phyloP scores from a whole-genome alignment of 2,888 invertebrate genomes.

The Balanococcus diminutus region DNA sequence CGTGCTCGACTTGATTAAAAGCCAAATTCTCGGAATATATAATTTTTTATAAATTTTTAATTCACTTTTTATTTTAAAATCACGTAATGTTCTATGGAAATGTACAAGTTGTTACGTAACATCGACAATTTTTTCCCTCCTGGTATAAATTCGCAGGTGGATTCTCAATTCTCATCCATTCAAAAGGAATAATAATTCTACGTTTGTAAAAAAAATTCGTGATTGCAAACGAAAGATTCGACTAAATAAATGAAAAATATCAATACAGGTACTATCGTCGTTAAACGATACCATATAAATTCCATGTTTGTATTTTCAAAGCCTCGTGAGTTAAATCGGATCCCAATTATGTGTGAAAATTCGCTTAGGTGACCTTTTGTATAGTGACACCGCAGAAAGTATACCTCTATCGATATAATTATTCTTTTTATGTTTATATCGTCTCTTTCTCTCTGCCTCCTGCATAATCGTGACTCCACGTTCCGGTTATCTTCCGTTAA shows the following conservation, averaged over 20 bases:
- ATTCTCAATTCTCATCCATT: not conserved
- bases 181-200: not conserved
- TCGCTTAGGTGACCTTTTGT: not conserved
- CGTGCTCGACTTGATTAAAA: not conserved
- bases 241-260: not conserved
- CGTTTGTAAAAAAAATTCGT: not conserved
- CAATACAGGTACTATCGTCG: not conserved
- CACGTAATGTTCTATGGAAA: not conserved
- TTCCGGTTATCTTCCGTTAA: conserved; percentile 15
- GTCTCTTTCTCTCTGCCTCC: too few relatives aligned
- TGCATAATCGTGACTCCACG: not conserved
- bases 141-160: not conserved
- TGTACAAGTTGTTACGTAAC: not conserved
- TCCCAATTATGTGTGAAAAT: conserved; percentile 3
- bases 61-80: not conserved
- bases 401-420: conserved; percentile 17
- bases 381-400: not conserved
- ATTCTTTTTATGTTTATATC: not conserved
- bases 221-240: not conserved
- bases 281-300: not conserved
- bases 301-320: not conserved
- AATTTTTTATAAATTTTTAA: not conserved
- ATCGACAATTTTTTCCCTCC: not conserved
- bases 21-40: conserved; percentile 29
- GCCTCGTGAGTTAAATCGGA: not conserved